Evolutionary conservation across 1,140 invertebrate genomes (phyloP).

Genomic region (Caerostris darwini): DNA sequence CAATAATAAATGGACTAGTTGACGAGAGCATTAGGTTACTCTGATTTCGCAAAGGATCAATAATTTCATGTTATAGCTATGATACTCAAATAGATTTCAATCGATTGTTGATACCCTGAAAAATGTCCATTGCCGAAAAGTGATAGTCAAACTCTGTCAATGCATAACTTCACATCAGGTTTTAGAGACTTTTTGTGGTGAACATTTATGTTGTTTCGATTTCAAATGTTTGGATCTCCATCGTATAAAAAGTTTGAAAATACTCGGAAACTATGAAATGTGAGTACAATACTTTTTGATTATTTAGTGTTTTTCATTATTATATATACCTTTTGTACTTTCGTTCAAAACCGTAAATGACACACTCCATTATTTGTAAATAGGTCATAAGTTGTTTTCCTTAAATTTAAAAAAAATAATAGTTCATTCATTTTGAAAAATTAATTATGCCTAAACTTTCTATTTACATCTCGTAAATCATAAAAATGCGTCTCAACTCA

Average conservation of each 20-base stretch:
- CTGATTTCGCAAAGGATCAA: slow-evolving; percentile 15
- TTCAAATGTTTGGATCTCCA: not conserved
- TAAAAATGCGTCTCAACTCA: too few species aligned
- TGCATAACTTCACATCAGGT: not conserved
- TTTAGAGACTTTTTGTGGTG: not conserved
- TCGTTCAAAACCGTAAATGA: too few species aligned
- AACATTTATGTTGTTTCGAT: not conserved
- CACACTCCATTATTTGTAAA: too few species aligned
- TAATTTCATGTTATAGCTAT: not conserved
- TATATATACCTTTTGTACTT: too few species aligned
- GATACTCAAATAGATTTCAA: slow-evolving; percentile 2
- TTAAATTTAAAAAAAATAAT: too few species aligned
- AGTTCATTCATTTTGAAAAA: too few species aligned
- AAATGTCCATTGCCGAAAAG: not conserved
- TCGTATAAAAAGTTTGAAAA: not conserved
- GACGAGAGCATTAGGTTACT: slow-evolving; percentile 57
- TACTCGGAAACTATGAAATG: not conserved
- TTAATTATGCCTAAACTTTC: too few species aligned
- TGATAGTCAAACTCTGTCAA: not conserved
- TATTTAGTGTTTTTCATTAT: not conserved
- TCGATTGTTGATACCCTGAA: not conserved
- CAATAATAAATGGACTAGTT: slow-evolving; percentile 49
- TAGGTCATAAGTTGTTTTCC: too few species aligned
- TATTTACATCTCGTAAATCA: too few species aligned
- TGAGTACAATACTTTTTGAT: not conserved